Percentiles rank a stretch among this genome's conserved stretches.
Conservation (phyloP, 2,113 vertebrate genomes). For the Mus pahari region DNA sequence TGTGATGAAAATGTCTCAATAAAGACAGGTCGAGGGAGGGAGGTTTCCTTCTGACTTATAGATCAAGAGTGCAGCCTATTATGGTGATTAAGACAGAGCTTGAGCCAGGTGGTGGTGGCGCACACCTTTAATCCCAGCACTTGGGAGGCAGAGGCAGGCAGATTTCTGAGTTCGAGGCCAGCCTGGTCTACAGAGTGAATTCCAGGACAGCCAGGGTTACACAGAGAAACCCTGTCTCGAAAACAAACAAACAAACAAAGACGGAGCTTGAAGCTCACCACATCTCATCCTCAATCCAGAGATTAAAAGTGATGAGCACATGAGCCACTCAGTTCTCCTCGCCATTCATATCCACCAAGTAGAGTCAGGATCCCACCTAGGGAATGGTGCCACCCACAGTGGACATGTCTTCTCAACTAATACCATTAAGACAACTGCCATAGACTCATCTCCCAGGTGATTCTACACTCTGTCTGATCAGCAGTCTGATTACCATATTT, state of each 20-base stretch:
- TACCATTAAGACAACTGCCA: not conserved
- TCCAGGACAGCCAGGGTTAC: no score
- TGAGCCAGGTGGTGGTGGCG: no score
- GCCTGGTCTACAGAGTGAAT: no score
- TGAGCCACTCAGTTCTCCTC: not conserved
- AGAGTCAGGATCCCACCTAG: not conserved
- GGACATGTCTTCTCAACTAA: not conserved
- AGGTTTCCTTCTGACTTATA: not conserved
- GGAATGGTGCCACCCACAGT: not conserved
- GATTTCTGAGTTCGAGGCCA: no score
- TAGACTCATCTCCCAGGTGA: not conserved
- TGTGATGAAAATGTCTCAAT: not conserved
- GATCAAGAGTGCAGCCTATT: not conserved
- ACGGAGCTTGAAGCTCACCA: not conserved
- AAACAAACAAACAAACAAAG: no score
- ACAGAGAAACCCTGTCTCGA: no score
- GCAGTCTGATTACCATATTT: no score
- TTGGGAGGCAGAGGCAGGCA: no score
- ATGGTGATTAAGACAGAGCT: no score
- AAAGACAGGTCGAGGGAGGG: not conserved
- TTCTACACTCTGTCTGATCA: not conserved
- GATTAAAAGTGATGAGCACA: not conserved
- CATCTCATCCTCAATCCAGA: not conserved
- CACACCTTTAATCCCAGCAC: no score
- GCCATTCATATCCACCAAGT: not conserved